Base-by-base conservation (phyloP, 2,113 vertebrate genomes). In the Tonatia bakeri region DNA sequence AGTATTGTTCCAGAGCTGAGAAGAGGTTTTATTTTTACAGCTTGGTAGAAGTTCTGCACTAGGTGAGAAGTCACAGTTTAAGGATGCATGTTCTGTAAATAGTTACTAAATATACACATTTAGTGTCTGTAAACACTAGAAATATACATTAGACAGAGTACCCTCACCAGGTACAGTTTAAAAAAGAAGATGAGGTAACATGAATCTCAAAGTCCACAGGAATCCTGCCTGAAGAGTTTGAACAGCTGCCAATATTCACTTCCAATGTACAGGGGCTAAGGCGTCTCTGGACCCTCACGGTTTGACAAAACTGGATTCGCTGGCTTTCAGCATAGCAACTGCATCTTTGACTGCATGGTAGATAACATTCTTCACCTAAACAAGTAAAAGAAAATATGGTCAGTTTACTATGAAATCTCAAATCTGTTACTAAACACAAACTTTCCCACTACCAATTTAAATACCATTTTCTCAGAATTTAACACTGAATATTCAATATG, bases 301-400 rank as follows among this genome's bases (percentile, higher is more conserved):
- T 98, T 98, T 98, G 97, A 98, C 94, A 65, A 98, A 97, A 95
- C 98, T 98, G 81, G 97, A 98, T 80, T 99, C 99, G 0, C 98
- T 98, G 5, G 98, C 98, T 97, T 98, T 98, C 93, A 99, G 97
- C 97, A 99, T 98, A 95, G 98, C 98, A 8, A 99, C 98, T 0
- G 98, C 98, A 52, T 99, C 99, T 94, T 99, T 99, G 67, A 99
- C 99, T 61, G 99, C 99, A 0, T 99, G 99, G 98, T 99, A 99
- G 69, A 99, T 99, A 38, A 99, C 98, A 95, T 99, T 99, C 98
- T 99, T 99, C 95, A 99, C 98, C 99, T 99, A 12, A 36, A 73
- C 59, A 19, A 20, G 52, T 0, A 13, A 54, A 15, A 80, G 36
- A 59, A 59, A 43, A 82, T 38, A 40, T 20, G 12, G 16, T 40